Percentiles rank a stretch among this genome's conserved stretches.
Conservation (phyloP, 2,888 invertebrate genomes). For the Craniophora ligustri region DNA sequence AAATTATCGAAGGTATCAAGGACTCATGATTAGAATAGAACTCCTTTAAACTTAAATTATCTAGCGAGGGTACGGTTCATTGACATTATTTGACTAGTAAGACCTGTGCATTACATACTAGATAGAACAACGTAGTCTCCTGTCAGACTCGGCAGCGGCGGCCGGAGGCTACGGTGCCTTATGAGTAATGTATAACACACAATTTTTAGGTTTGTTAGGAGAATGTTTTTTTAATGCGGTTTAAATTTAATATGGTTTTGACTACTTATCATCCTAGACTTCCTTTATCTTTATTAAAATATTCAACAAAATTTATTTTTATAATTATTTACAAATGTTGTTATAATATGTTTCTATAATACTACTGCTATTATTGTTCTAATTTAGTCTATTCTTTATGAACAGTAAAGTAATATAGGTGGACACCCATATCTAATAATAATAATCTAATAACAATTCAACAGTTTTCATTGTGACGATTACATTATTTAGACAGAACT, state of each 20-base stretch:
- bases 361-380: conserved; percentile 71
- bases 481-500: conserved; percentile 10
- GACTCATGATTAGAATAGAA: too few species aligned
- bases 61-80: too few species aligned
- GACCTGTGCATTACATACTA: too few species aligned
- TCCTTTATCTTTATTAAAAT: conserved; percentile 10
- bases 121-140: too few species aligned
- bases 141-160: too few species aligned
- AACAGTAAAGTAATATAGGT: conserved; percentile 40
- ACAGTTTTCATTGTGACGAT: conserved; percentile 53
- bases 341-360: conserved; percentile 26
- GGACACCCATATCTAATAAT: conserved; percentile 28
- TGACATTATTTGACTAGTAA: too few species aligned
- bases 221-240: background rate
- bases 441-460: conserved; percentile 66
- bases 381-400: conserved; percentile 58
- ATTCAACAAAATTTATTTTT: conserved; percentile 21
- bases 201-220: background rate
- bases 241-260: background rate
- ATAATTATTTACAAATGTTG: conserved; percentile 39
- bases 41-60: too few species aligned
- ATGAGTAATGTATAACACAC: too few species aligned
- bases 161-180: too few species aligned
- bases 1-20: too few species aligned
- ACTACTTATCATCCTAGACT: background rate